phyloP scores from a whole-genome alignment of 30 jellyfish, hydroid and myxozoan species.

The Catostylus mosaicus region DNA sequence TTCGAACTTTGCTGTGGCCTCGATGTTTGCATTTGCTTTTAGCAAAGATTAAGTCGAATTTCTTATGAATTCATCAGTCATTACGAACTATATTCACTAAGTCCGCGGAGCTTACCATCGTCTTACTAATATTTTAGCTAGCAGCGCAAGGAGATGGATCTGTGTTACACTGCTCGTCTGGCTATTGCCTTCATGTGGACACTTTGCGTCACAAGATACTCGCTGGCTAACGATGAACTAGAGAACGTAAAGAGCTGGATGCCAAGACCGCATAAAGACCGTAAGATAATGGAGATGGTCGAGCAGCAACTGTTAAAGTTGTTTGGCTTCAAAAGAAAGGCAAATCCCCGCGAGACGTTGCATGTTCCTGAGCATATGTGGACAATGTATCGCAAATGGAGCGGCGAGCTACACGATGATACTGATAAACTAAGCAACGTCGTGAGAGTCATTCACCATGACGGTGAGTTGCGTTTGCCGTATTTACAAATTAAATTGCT shows the following conservation, averaged over 20 bases:
- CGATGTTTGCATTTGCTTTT: conserved; percentile 53
- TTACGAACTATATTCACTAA: conserved; percentile 17
- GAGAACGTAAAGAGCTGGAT: conserved; percentile 20
- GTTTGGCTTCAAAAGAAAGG: conserved; percentile 71
- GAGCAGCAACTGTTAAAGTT: conserved; percentile 66
- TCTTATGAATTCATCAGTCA: conserved; percentile 28
- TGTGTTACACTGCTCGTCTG: conserved; percentile 3
- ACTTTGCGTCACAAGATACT: conserved; percentile 1
- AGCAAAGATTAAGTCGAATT: conserved; percentile 43
- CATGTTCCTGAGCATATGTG: conserved; percentile 79
- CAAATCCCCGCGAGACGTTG: conserved; percentile 45
- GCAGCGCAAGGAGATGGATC: conserved; percentile 35
- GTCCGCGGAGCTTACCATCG: conserved; percentile 13
- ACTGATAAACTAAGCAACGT: conserved; percentile 69
- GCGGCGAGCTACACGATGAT: conserved; percentile 68
- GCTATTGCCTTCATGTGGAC: background rate
- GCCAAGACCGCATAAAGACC: conserved; percentile 51
- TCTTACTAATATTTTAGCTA: conserved; percentile 24
- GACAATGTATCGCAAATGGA: conserved; percentile 79
- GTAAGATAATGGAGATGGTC: conserved; percentile 29
- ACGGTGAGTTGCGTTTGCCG: conserved; percentile 45
- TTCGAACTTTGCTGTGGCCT: conserved; percentile 50
- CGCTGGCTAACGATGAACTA: conserved; percentile 14
- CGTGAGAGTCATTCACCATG: conserved; percentile 68
- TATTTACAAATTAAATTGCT: background rate